A percentile compares a stretch with the other conserved stretches of the same genome.
phyloP scores from a whole-genome alignment of 2,113 vertebrate species.

The Anarhynchus alexandrinus region DNA sequence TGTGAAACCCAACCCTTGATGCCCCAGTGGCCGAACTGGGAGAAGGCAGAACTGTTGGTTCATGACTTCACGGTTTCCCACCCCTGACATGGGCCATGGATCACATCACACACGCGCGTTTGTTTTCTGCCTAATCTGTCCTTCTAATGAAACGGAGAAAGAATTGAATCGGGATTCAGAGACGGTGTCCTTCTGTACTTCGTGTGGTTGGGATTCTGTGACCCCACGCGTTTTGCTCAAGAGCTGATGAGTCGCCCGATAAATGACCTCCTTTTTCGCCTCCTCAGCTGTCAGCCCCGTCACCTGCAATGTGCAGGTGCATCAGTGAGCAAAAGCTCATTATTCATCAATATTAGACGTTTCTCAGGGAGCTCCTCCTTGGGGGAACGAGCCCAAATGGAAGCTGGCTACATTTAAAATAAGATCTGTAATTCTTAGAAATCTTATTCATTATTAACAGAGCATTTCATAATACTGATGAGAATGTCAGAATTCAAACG shows the following conservation, averaged over 20 bases:
- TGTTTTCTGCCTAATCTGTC: neutral
- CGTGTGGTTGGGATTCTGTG: neutral
- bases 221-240: neutral
- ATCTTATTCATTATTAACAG: conserved; percentile 19
- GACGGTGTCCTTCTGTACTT: neutral
- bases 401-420: neutral
- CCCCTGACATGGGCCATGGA: neutral
- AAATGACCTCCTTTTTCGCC: neutral
- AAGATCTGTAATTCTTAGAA: neutral
- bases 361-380: neutral
- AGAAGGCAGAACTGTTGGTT: neutral
- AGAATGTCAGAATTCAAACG: conserved; percentile 9
- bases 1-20: neutral
- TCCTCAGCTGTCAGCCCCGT: neutral
- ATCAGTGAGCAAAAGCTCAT: neutral
- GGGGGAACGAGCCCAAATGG: neutral
- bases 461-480: neutral
- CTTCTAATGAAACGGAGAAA: neutral
- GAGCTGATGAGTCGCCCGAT: neutral
- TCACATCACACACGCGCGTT: rapidly evolving
- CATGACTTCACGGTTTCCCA: neutral
- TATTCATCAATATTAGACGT: neutral
- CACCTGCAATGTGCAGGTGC: neutral
- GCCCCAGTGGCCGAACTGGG: neutral
- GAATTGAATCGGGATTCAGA: neutral